These are phyloP conservation scores for Drosophila santomea DNA, from an alignment of 1,140 invertebrate species.

Conservation along the genomic window DNA sequence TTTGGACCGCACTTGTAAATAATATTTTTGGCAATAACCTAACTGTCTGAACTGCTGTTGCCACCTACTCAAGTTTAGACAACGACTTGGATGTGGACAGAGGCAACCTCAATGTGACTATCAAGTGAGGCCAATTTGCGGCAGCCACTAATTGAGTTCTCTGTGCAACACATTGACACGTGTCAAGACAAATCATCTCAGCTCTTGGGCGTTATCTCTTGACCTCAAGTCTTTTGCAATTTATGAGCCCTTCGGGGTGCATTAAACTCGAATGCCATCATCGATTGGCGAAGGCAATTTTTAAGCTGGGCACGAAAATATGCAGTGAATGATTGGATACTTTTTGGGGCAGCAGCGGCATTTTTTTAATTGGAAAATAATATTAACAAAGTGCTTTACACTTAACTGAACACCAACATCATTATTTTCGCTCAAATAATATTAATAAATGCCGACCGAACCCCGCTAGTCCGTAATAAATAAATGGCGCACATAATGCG, in stretches of 20 bases:
- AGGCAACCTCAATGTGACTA: constrained; percentile 40
- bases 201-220: constrained; percentile 8
- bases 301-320: not conserved
- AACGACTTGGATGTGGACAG: constrained; percentile 23
- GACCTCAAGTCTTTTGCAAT: constrained; percentile 59
- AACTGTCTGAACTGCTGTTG: constrained; percentile 17
- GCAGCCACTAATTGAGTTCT: constrained; percentile 72
- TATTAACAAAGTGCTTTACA: constrained; percentile 75
- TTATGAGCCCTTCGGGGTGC: constrained; percentile 36
- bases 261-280: constrained; percentile 23
- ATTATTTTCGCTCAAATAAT: constrained; percentile 76
- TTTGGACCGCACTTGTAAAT: constrained; percentile 15
- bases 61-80: constrained; percentile 5
- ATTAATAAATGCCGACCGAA: constrained; percentile 54
- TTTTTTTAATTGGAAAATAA: constrained; percentile 65
- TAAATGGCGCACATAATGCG: constrained; percentile 69
- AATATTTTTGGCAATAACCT: constrained; percentile 9
- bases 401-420: constrained; percentile 73
- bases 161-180: constrained; percentile 65
- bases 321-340: not conserved
- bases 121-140: constrained; percentile 62
- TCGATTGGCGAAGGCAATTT: constrained; percentile 18
- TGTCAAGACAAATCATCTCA: constrained; percentile 65
- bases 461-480: constrained; percentile 49
- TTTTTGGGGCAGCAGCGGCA: constrained; percentile 5